Percentiles rank a stretch among this genome's conserved stretches.
Evolutionary conservation across 2,113 vertebrate genomes (phyloP).

Genomic region (Tyto alba): DNA sequence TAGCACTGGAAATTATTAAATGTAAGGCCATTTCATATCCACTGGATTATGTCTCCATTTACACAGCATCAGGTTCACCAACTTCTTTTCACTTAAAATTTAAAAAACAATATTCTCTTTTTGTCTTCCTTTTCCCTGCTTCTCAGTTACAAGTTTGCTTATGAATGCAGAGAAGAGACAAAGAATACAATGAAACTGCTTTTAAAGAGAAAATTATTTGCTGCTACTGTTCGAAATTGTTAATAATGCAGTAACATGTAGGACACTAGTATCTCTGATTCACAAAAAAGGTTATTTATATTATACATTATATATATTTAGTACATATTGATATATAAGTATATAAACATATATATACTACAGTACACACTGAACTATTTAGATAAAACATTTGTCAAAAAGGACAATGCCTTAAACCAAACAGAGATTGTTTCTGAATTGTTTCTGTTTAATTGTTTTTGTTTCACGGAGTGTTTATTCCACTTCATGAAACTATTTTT

Average conservation of each 20-base stretch:
- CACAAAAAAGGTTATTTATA: neutral
- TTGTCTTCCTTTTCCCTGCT: neutral
- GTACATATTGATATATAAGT: neutral
- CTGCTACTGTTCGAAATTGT: neutral
- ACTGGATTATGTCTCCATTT: neutral
- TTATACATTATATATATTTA: neutral
- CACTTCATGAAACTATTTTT: neutral
- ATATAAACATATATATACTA: neutral
- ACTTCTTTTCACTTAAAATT: neutral
- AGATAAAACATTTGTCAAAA: slow-evolving; percentile 1
- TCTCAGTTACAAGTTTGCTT: neutral
- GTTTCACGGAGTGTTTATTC: neutral
- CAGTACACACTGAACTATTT: neutral
- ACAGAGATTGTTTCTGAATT: neutral
- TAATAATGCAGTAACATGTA: neutral
- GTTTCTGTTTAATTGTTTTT: neutral
- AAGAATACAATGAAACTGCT: neutral
- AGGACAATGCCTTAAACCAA: neutral
- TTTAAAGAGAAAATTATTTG: neutral
- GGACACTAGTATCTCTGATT: neutral
- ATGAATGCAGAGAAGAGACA: neutral
- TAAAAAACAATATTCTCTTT: neutral
- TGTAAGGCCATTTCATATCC: neutral
- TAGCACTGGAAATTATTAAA: neutral
- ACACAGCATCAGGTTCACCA: neutral